phyloP scores from a whole-genome alignment of 2,113 vertebrate genomes.

The Paramormyrops kingsleyae region DNA sequence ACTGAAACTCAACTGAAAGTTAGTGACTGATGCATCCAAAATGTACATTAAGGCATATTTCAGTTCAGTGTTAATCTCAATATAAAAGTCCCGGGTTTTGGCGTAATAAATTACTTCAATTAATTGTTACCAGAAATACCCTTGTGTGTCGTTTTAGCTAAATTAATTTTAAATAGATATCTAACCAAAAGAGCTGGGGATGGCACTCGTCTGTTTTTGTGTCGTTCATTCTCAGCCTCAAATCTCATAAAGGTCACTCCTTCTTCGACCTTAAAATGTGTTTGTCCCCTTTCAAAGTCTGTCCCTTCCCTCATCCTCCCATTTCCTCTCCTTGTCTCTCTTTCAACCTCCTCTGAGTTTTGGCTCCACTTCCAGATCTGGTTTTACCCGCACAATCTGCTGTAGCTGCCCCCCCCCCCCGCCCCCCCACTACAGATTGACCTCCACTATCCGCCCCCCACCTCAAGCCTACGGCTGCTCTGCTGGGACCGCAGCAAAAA shows the following conservation, averaged over 20 bases:
- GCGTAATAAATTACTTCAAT: background rate
- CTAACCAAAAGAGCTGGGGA: background rate
- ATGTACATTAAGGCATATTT: background rate
- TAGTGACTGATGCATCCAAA: background rate
- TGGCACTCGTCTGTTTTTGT: background rate
- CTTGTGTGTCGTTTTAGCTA: background rate
- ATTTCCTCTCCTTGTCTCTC: background rate
- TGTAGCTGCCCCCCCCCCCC: conserved; percentile 38
- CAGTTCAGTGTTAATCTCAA: background rate
- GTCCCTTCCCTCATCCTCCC: background rate
- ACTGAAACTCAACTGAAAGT: background rate
- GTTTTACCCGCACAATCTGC: conserved; percentile 48
- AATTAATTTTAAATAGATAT: background rate
- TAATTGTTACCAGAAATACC: background rate
- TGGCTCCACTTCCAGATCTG: conserved; percentile 9
- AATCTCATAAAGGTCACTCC: background rate
- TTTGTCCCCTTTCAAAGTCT: background rate
- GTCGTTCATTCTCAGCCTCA: background rate
- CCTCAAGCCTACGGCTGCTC: conserved; percentile 20
- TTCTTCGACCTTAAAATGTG: background rate
- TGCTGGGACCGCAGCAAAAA: conserved; percentile 49
- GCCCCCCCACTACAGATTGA: background rate
- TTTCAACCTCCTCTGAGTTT: background rate
- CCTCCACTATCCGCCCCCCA: background rate
- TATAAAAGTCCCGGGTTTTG: background rate